phyloP scores from a whole-genome alignment of 2,888 invertebrate species.

The Philereme vetulata region DNA sequence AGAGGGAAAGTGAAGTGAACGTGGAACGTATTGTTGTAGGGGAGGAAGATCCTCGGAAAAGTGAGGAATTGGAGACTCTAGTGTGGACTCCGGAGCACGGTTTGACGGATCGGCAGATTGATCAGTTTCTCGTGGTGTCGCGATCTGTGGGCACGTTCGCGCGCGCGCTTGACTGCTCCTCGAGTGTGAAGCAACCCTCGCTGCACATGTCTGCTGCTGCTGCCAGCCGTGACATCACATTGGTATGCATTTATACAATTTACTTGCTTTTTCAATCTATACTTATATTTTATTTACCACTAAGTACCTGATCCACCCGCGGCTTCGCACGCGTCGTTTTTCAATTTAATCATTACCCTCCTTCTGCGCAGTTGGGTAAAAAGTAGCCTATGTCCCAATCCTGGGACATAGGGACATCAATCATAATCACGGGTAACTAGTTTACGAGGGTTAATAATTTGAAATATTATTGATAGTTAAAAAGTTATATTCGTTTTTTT shows the following conservation, averaged over 20 bases:
- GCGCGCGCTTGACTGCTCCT: slow-evolving; percentile 98
- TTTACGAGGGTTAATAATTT: too few species aligned
- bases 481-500: too few species aligned
- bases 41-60: slow-evolving; percentile 86
- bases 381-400: too few species aligned
- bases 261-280: too few species aligned
- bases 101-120: slow-evolving; percentile 97
- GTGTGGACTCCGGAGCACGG: slow-evolving; percentile 97
- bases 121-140: slow-evolving; percentile 98
- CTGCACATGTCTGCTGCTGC: slow-evolving; percentile 99
- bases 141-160: slow-evolving; percentile 99
- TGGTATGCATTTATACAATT: slow-evolving; percentile 78
- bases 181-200: slow-evolving; percentile 98
- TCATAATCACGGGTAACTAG: too few species aligned
- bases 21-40: slow-evolving; percentile 56
- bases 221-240: slow-evolving; percentile 98
- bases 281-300: too few species aligned
- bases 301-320: too few species aligned
- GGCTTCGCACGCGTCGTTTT: too few species aligned
- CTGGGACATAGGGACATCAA: too few species aligned
- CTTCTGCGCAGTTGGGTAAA: too few species aligned
- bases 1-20: slow-evolving; percentile 28
- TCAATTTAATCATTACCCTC: too few species aligned
- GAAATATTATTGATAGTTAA: too few species aligned
- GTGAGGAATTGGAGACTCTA: slow-evolving; percentile 93